These are phyloP conservation scores for Drosophila arizonae DNA, from an alignment of 1,140 invertebrate genomes.

Conservation along the genomic window DNA sequence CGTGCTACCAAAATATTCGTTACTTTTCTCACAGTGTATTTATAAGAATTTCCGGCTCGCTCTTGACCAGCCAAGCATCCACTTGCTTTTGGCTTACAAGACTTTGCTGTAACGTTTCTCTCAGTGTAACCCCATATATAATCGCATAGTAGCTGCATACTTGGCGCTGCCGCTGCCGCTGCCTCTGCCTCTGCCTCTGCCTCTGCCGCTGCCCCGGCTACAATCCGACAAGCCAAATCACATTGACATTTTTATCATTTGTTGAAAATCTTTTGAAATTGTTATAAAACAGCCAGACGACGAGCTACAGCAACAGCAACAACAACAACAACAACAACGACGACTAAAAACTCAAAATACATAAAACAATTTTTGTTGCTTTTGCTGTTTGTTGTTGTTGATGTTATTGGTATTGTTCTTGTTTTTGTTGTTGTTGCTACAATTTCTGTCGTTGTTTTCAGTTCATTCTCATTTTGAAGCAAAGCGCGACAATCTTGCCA, in stretches of 20 bases:
- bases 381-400: slow-evolving; percentile 47
- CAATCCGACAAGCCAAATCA: slow-evolving; percentile 75
- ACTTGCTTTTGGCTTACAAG: neutral
- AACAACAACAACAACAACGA: slow-evolving; percentile 38
- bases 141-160: slow-evolving; percentile 22
- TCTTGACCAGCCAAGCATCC: neutral
- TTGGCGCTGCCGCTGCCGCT: slow-evolving; percentile 11
- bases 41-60: neutral
- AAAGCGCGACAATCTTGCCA: slow-evolving; percentile 81
- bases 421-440: slow-evolving; percentile 47
- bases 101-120: neutral
- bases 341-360: slow-evolving; percentile 17
- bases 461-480: slow-evolving; percentile 75
- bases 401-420: slow-evolving; percentile 38
- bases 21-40: too few relatives aligned
- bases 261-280: slow-evolving; percentile 76
- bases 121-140: slow-evolving; percentile 13
- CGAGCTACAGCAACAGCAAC: slow-evolving; percentile 35
- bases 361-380: slow-evolving; percentile 32
- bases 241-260: slow-evolving; percentile 79
- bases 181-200: slow-evolving; percentile 38
- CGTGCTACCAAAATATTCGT: too few relatives aligned
- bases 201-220: slow-evolving; percentile 29
- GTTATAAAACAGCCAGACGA: slow-evolving; percentile 71
- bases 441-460: slow-evolving; percentile 68